Evolutionary conservation across 2,888 invertebrate genomes (phyloP).

Genomic region (Zygothrica quintamaculata): DNA sequence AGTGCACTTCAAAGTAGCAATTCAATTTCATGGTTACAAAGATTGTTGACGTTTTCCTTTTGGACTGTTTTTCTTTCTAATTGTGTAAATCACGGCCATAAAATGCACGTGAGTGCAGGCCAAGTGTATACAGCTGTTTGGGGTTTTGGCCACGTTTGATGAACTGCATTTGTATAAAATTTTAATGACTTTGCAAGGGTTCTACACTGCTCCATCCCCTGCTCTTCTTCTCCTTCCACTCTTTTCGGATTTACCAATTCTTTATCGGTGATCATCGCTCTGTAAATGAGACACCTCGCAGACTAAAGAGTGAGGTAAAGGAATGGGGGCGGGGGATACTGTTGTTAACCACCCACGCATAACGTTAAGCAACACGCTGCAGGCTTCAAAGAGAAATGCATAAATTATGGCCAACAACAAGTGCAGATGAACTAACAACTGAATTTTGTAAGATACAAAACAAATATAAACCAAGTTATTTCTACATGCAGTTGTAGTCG

Average conservation of each 20-base stretch:
- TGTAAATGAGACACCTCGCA: slow-evolving; percentile 67
- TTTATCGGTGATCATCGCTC: slow-evolving; percentile 58
- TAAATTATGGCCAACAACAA: slow-evolving; percentile 39
- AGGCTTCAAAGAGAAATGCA: slow-evolving; percentile 56
- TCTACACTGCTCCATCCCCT: too few species aligned
- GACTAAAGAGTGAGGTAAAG: too few species aligned
- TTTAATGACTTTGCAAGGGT: slow-evolving; percentile 21
- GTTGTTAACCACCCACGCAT: slow-evolving; percentile 54
- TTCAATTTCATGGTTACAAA: slow-evolving; percentile 80
- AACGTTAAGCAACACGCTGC: slow-evolving; percentile 22
- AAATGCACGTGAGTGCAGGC: slow-evolving; percentile 66
- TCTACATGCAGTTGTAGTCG: slow-evolving; percentile 33
- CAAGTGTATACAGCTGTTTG: slow-evolving; percentile 8
- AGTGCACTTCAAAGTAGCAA: slow-evolving; percentile 82
- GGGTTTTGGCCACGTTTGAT: slow-evolving; percentile 25
- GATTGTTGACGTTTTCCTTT: slow-evolving; percentile 30
- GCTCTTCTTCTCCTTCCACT: too few species aligned
- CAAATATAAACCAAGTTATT: slow-evolving; percentile 31
- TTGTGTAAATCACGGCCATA: slow-evolving; percentile 70
- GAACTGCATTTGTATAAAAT: slow-evolving; percentile 53
- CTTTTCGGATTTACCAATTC: background rate
- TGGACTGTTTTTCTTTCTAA: slow-evolving; percentile 16
- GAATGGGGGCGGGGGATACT: too few species aligned
- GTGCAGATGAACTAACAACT: background rate
- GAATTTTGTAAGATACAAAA: slow-evolving; percentile 30